Conservation (phyloP, 2,888 invertebrate genomes). For the Tetragnatha montana region DNA sequence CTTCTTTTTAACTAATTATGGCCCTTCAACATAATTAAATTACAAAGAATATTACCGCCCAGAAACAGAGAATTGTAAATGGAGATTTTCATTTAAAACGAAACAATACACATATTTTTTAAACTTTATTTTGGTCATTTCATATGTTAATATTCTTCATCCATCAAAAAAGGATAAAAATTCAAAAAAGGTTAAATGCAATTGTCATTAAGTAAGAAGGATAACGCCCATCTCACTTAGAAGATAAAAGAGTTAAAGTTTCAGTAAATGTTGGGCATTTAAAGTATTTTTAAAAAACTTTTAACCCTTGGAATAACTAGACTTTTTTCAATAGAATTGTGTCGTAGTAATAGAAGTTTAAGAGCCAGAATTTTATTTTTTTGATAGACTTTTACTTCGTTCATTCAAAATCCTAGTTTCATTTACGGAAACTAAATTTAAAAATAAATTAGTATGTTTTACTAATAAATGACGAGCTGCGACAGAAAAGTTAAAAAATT, state of each 20-base stretch:
- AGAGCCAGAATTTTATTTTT: too few relatives aligned
- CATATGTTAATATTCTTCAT: background rate
- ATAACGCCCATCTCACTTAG: background rate
- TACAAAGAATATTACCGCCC: background rate
- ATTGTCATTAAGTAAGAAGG: background rate
- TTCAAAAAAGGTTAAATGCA: background rate
- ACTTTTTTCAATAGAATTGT: too few relatives aligned
- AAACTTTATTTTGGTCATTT: background rate
- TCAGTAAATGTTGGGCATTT: background rate
- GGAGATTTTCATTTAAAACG: background rate
- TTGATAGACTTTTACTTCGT: too few relatives aligned
- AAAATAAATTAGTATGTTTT: too few relatives aligned
- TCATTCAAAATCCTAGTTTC: too few relatives aligned
- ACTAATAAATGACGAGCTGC: too few relatives aligned
- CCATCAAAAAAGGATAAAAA: background rate
- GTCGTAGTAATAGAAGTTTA: too few relatives aligned
- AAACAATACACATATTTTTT: background rate
- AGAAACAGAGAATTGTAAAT: background rate
- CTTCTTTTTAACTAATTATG: too few relatives aligned
- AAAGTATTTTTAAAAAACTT: background rate
- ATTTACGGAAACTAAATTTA: too few relatives aligned
- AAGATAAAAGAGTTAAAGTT: background rate
- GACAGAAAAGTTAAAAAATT: too few relatives aligned
- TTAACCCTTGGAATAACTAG: background rate
- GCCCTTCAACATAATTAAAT: background rate